Conservation (phyloP, 2,888 invertebrate species). For the Tricholauxania praeusta region DNA sequence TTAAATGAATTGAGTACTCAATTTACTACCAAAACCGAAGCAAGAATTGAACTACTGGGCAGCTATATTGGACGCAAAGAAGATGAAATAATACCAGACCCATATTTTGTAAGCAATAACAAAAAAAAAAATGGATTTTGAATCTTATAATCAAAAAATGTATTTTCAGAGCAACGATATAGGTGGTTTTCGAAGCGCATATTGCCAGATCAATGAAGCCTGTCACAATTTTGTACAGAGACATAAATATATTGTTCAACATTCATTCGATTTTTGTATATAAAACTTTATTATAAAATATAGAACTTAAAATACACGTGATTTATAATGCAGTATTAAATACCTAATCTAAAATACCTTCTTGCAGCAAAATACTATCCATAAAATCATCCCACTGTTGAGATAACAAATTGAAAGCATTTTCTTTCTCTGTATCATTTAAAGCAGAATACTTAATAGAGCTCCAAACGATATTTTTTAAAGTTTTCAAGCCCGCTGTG, state of each 20-base stretch:
- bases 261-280: neutral
- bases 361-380: conserved; percentile 24
- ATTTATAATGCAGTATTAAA: too few relatives aligned
- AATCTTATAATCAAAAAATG: neutral
- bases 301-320: too few relatives aligned
- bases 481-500: conserved; percentile 70
- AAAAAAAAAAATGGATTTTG: too few relatives aligned
- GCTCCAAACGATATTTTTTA: conserved; percentile 73
- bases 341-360: too few relatives aligned
- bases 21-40: conserved; percentile 70
- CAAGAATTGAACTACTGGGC: conserved; percentile 83
- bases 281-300: neutral
- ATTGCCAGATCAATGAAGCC: conserved; percentile 56
- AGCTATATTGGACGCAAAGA: conserved; percentile 81
- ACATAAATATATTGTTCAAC: conserved; percentile 33
- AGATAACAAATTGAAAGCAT: conserved; percentile 44
- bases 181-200: conserved; percentile 56
- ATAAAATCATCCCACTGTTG: conserved; percentile 49
- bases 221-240: conserved; percentile 52
- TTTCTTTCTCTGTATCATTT: conserved; percentile 42
- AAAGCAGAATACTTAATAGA: conserved; percentile 66
- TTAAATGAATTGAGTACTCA: conserved; percentile 68
- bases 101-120: conserved; percentile 81
- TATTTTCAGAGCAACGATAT: conserved; percentile 56
- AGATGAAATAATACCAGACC: conserved; percentile 85